phyloP scores from a whole-genome alignment of 2,113 vertebrate species.

The Candoia aspera region DNA sequence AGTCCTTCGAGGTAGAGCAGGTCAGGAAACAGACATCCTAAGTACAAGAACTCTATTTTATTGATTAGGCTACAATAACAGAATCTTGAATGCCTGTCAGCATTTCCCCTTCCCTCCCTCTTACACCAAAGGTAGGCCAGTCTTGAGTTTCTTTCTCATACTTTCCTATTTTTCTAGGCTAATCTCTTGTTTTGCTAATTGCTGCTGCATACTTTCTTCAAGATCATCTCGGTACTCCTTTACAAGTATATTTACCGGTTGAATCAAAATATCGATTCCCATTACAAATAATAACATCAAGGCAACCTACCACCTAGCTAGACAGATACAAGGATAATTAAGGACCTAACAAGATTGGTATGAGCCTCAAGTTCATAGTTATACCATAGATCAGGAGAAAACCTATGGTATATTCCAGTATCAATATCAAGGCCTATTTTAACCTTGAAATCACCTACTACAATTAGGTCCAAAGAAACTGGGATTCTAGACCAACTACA shows the following conservation, averaged over 20 bases:
- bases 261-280: background rate
- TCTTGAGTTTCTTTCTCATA: background rate
- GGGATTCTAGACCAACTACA: background rate
- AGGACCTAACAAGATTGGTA: background rate
- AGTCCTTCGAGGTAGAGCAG: background rate
- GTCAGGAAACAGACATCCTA: background rate
- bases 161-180: background rate
- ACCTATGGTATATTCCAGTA: background rate
- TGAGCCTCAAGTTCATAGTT: background rate
- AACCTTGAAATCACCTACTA: background rate
- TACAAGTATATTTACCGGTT: background rate
- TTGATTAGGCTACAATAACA: background rate
- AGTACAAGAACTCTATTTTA: background rate
- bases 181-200: background rate
- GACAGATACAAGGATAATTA: background rate
- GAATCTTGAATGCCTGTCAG: background rate
- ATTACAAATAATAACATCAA: background rate
- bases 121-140: background rate
- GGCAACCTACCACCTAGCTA: background rate
- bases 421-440: background rate
- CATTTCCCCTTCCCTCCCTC: background rate
- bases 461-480: background rate
- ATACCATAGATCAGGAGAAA: background rate
- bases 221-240: background rate
- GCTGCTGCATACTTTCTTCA: background rate